These are phyloP conservation scores for Anomalospiza imberbis DNA, from an alignment of 2,797 vertebrate genomes.

Conservation along the genomic window DNA sequence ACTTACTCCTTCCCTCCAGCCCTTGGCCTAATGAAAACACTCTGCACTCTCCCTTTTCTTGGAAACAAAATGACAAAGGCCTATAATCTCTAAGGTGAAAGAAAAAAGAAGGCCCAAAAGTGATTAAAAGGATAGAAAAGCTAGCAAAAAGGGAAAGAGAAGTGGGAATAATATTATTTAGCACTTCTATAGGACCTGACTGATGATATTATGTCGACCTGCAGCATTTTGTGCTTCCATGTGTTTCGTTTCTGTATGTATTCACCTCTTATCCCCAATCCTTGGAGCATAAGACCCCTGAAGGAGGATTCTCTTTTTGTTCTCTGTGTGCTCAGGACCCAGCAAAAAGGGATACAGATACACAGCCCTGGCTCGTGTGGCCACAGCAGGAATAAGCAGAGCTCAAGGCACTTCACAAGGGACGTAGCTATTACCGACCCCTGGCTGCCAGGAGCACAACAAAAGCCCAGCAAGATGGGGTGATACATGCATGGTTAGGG, in stretches of 20 bases:
- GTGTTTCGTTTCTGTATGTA: background rate
- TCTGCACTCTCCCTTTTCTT: background rate
- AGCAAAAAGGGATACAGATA: background rate
- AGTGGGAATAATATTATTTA: background rate
- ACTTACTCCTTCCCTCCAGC: background rate
- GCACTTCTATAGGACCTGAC: background rate
- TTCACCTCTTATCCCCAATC: background rate
- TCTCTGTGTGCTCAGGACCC: background rate
- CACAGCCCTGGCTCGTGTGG: rapidly evolving
- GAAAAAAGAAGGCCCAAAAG: conserved; percentile 8
- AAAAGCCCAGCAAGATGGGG: background rate
- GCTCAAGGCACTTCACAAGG: background rate
- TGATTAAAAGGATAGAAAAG: conserved; percentile 35
- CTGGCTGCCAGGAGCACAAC: background rate
- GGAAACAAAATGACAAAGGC: conserved; percentile 48
- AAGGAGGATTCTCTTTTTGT: background rate
- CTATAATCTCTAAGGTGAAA: conserved; percentile 47
- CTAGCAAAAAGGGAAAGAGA: conserved; percentile 17
- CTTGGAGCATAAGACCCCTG: background rate
- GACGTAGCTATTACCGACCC: background rate
- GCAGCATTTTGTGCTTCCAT: background rate
- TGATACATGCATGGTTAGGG: background rate
- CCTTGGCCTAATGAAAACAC: conserved; percentile 17
- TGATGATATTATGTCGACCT: rapidly evolving
- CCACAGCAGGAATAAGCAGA: background rate